Percentiles rank a stretch among this genome's conserved stretches.
phyloP scores from a whole-genome alignment of 30 jellyfish, hydroid and myxozoan genomes.

The Pelagia noctiluca region DNA sequence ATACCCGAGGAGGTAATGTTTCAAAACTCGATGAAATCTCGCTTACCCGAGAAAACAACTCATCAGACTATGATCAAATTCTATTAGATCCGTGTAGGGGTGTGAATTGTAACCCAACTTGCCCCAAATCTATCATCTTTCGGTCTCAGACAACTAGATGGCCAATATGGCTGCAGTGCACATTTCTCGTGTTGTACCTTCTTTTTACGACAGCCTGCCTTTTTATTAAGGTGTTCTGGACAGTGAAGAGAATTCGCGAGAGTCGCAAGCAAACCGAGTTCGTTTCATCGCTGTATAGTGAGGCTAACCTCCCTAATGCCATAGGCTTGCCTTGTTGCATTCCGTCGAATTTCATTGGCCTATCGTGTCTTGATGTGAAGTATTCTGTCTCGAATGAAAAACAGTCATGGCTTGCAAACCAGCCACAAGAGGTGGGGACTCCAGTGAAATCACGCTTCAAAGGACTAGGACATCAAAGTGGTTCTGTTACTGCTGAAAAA shows the following conservation, averaged over 20 bases:
- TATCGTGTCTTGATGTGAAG: slow-evolving; percentile 64
- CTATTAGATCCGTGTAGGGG: slow-evolving; percentile 70
- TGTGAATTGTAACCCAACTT: slow-evolving; percentile 92
- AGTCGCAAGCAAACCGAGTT: slow-evolving; percentile 57
- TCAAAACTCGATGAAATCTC: too few species aligned
- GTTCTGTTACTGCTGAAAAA: not conserved
- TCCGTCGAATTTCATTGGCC: slow-evolving; percentile 73
- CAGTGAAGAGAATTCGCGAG: slow-evolving; percentile 38
- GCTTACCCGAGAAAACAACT: too few species aligned
- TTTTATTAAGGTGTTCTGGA: slow-evolving; percentile 57
- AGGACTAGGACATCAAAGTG: not conserved
- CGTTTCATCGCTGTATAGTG: slow-evolving; percentile 42
- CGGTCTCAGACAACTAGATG: slow-evolving; percentile 22
- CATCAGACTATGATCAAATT: too few species aligned
- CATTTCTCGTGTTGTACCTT: slow-evolving; percentile 10
- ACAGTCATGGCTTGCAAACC: not conserved
- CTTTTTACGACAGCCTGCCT: slow-evolving; percentile 26
- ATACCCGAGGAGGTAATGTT: too few species aligned
- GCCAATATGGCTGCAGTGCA: slow-evolving; percentile 72
- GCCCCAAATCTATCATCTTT: slow-evolving; percentile 63
- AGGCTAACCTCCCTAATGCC: slow-evolving; percentile 27
- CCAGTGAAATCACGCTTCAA: not conserved
- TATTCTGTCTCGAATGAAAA: slow-evolving; percentile 45
- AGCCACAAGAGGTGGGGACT: not conserved
- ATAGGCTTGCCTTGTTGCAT: slow-evolving; percentile 74